Conservation (phyloP, 2,888 invertebrate genomes). For the Camponotus fellah region DNA sequence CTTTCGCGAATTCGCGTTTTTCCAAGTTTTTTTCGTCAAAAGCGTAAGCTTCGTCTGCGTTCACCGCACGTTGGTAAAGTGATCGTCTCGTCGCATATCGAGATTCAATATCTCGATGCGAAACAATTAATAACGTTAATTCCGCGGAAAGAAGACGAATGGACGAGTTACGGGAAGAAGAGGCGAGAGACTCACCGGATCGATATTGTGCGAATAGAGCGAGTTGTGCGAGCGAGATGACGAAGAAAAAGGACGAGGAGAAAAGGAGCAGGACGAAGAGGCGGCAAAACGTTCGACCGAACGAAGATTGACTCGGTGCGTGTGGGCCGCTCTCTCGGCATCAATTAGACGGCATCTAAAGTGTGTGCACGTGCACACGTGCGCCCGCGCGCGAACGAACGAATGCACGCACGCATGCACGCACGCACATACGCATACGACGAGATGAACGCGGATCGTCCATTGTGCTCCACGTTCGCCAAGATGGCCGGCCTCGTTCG, state of each 20-base stretch:
- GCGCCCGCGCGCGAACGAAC: conserved; percentile 28
- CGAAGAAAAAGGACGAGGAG: conserved; percentile 38
- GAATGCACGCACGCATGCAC: conserved; percentile 43
- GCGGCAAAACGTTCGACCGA: conserved; percentile 71
- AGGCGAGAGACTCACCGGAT: background rate
- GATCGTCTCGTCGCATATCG: conserved; percentile 63
- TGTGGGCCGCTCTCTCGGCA: conserved; percentile 78
- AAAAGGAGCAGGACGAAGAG: conserved; percentile 67
- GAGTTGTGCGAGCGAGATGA: conserved; percentile 18
- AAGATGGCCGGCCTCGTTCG: conserved; percentile 79
- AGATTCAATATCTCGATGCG: conserved; percentile 70
- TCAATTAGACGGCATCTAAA: conserved; percentile 80
- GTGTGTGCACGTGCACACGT: conserved; percentile 72
- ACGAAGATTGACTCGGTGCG: conserved; percentile 78
- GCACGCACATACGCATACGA: conserved; percentile 37
- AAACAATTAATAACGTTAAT: conserved; percentile 71
- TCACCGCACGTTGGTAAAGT: conserved; percentile 61
- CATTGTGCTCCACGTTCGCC: conserved; percentile 77
- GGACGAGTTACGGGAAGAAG: background rate
- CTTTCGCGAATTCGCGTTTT: conserved; percentile 55
- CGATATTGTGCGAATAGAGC: conserved; percentile 33
- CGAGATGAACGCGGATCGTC: conserved; percentile 62
- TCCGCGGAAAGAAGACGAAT: conserved; percentile 20
- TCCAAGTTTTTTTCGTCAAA: conserved; percentile 42
- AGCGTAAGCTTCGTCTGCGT: conserved; percentile 63